phyloP scores from a whole-genome alignment of 2,888 invertebrate species.

The Diabrotica balteata region DNA sequence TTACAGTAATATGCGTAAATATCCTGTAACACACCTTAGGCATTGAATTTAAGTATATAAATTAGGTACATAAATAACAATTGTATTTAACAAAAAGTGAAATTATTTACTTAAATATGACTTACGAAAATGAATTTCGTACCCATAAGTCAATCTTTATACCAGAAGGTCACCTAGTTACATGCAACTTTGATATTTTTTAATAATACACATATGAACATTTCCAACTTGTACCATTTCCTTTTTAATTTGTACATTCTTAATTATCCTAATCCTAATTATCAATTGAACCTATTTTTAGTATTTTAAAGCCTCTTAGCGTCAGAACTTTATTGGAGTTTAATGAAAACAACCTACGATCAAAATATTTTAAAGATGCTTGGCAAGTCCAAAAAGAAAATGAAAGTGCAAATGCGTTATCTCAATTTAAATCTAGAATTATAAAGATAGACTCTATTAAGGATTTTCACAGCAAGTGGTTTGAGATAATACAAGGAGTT shows the following conservation, averaged over 20 bases:
- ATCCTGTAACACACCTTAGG: no score
- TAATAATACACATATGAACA: no score
- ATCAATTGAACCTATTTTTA: constrained; percentile 1
- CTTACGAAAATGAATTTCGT: no score
- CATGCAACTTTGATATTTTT: no score
- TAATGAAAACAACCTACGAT: constrained; percentile 88
- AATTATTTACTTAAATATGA: no score
- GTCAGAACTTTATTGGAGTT: constrained; percentile 90
- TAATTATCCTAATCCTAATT: background rate
- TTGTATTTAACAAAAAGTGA: no score
- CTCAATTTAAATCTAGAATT: constrained; percentile 72
- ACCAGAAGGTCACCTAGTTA: no score
- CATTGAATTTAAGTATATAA: no score
- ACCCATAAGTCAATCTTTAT: no score
- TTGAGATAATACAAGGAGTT: constrained; percentile 71
- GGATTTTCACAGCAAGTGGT: constrained; percentile 67
- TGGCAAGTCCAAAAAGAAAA: constrained; percentile 83
- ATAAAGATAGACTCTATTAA: constrained; percentile 73
- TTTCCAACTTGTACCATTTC: background rate
- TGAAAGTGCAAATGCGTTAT: constrained; percentile 85
- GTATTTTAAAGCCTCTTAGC: constrained; percentile 75
- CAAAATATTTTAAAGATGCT: constrained; percentile 92
- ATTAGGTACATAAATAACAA: no score
- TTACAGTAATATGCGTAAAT: no score
- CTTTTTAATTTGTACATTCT: background rate